These are phyloP conservation scores for Rhyacophila evoluta DNA, from an alignment of 2,888 invertebrate genomes.

Conservation along the genomic window DNA sequence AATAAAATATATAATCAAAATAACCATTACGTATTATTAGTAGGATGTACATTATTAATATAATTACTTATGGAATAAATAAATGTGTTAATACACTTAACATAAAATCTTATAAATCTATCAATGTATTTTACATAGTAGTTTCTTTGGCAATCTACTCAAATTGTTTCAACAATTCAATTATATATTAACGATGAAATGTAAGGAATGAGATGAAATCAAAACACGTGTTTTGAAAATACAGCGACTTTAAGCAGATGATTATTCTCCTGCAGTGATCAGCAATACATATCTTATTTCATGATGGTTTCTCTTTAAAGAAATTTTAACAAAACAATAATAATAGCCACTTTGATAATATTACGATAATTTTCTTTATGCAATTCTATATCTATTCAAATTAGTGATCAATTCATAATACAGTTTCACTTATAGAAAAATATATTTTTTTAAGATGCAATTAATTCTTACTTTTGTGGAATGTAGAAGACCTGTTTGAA, in stretches of 20 bases:
- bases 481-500: too few relatives aligned
- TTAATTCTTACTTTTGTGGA: too few relatives aligned
- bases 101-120: neutral
- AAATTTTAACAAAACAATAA: too few relatives aligned
- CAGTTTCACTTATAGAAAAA: too few relatives aligned
- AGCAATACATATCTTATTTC: neutral
- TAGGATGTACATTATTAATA: neutral
- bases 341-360: too few relatives aligned
- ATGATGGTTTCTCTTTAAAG: too few relatives aligned
- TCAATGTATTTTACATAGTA: neutral
- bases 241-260: neutral
- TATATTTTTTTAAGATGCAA: too few relatives aligned
- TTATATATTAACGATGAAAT: neutral
- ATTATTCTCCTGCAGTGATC: too few relatives aligned
- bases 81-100: neutral
- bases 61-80: neutral
- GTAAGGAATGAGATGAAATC: neutral
- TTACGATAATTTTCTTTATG: too few relatives aligned
- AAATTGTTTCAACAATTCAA: slow-evolving; percentile 9
- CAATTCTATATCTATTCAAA: too few relatives aligned
- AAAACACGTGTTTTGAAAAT: neutral
- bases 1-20: neutral
- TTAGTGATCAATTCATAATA: too few relatives aligned
- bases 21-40: neutral
- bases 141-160: slow-evolving; percentile 7